phyloP scores from a whole-genome alignment of 1,140 invertebrate genomes.

The Sipha flava region DNA sequence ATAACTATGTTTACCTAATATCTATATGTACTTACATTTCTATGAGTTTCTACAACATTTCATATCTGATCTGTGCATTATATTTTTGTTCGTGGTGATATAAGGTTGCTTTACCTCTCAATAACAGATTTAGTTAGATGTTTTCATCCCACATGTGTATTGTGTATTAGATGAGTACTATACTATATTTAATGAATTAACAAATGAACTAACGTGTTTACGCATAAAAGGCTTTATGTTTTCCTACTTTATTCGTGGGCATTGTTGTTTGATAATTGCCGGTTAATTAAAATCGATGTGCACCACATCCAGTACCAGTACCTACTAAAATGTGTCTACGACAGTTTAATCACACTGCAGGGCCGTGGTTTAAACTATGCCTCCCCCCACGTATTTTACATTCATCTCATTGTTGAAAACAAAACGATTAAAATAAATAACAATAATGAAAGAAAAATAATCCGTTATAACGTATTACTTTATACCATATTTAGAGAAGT shows the following conservation, averaged over 20 bases:
- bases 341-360: background rate
- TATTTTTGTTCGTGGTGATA: background rate
- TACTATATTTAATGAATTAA: background rate
- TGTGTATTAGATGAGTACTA: background rate
- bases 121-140: background rate
- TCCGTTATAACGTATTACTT: no score
- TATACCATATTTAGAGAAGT: no score
- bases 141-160: background rate
- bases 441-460: background rate
- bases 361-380: background rate
- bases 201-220: background rate
- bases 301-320: background rate
- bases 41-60: no score
- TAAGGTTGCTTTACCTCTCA: background rate
- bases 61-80: background rate
- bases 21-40: no score
- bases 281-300: background rate
- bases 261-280: constrained; percentile 1
- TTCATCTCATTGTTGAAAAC: background rate
- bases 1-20: no score
- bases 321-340: background rate
- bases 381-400: background rate
- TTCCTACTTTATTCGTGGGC: background rate
- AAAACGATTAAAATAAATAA: background rate
- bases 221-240: background rate